Base-by-base conservation (phyloP, 2,113 vertebrate species). In the Hemichromis elongatus region DNA sequence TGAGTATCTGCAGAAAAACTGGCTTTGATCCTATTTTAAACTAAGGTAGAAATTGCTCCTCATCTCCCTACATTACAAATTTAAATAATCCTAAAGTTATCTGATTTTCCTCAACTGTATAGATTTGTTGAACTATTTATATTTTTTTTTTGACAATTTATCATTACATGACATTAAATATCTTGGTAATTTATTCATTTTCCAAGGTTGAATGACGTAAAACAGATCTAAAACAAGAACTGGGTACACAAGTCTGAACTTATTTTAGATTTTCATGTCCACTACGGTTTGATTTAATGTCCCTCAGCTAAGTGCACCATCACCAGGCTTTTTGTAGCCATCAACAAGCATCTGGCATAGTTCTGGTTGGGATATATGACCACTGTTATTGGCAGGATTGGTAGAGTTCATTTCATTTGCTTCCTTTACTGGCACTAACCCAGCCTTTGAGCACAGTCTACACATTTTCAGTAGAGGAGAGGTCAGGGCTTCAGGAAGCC, bases 391-490 rank as follows among this genome's bases (percentile, higher is more conserved):
- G 10, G 33, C 59, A 1, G 59, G 33, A 37, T n/a, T 37, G 59
- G 59, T 37, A 12, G 30, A n/a, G n/a, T 28, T 28, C 28, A 28
- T 28, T 28, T 28, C 28, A 28, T 3, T 28, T 28, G 28, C 30
- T 3, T 63, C 2, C 37, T 63, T 63, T 63, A 1, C 0, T 63
- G 33, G 4, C 59, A 63, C 19, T 63, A 63, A 37, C 18, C 33
- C 33, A 37, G 1, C 0, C 33, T 63, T 63, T 37, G 37, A 63
- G 2, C 4, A 0, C 37, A 63, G 19, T 13, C 1, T 0, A 0
- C 59, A 63, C n/a, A n/a, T n/a, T n/a, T n/a, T n/a, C n/a, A n/a
- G n/a, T n/a, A n/a, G n/a, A n/a, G 18, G 57, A n/a, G 1, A 63
- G 33, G 59, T 63, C 59, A 37, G 33, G 59, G 33, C 12, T 37